phyloP scores from a whole-genome alignment of 2,888 invertebrate genomes.

The Daptonema setosum region DNA sequence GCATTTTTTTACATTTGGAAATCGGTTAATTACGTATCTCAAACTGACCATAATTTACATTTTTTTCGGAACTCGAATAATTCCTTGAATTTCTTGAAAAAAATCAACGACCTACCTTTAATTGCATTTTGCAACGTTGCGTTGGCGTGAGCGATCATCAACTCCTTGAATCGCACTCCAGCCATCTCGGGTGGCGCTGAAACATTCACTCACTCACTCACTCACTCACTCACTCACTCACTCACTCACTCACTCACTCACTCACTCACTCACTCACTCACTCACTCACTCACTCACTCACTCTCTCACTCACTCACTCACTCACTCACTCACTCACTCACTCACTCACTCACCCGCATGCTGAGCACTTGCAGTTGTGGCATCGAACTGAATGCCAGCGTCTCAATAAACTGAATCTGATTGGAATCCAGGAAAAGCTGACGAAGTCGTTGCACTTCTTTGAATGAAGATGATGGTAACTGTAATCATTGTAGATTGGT shows the following conservation, averaged over 20 bases:
- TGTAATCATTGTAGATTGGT: too few species aligned
- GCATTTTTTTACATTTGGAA: too few species aligned
- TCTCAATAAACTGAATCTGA: constrained; percentile 46
- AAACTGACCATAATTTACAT: too few species aligned
- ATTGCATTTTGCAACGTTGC: constrained; percentile 2
- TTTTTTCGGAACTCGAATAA: too few species aligned
- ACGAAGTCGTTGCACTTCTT: constrained; percentile 49
- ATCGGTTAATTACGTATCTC: too few species aligned
- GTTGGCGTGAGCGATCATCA: constrained; percentile 8
- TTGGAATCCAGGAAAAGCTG: constrained; percentile 39
- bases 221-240: too few species aligned
- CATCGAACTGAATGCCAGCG: constrained; percentile 57
- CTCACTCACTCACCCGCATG: constrained; percentile 36
- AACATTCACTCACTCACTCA: too few species aligned
- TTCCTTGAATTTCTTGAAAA: neutral
- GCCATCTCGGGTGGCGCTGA: neutral
- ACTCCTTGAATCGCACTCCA: constrained; percentile 5
- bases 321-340: too few species aligned
- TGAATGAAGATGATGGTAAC: constrained; percentile 43
- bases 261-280: too few species aligned
- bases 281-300: too few species aligned
- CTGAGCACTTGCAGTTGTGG: constrained; percentile 44
- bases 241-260: too few species aligned
- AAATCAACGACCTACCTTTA: neutral
- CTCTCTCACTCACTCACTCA: too few species aligned